phyloP scores from a whole-genome alignment of 2,888 invertebrate species.

The Mythimna lalbum region DNA sequence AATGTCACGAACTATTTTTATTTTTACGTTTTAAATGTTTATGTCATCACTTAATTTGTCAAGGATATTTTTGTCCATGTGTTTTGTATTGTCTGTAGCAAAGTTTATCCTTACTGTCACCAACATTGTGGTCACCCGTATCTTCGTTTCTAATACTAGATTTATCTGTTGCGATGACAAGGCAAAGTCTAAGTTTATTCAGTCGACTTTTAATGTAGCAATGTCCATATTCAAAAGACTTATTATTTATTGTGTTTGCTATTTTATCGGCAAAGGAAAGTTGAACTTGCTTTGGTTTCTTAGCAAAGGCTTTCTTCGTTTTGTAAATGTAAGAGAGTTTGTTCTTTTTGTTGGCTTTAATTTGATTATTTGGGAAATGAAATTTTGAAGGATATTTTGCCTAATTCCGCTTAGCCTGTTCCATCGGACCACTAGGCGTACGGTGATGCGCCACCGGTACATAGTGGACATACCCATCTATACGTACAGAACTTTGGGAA shows the following conservation, averaged over 20 bases:
- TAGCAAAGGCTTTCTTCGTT: slow-evolving; percentile 4
- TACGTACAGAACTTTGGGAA: too few species aligned
- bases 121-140: slow-evolving; percentile 34
- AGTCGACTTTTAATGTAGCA: slow-evolving; percentile 54
- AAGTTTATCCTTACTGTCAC: slow-evolving; percentile 1
- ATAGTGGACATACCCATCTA: too few species aligned
- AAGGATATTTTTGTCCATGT: neutral
- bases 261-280: slow-evolving; percentile 42
- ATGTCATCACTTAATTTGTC: slow-evolving; percentile 3
- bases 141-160: slow-evolving; percentile 57
- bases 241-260: slow-evolving; percentile 32
- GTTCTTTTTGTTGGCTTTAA: slow-evolving; percentile 17
- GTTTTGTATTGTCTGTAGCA: neutral
- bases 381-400: too few species aligned
- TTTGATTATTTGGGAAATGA: slow-evolving; percentile 6
- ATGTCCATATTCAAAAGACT: slow-evolving; percentile 37
- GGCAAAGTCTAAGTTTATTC: slow-evolving; percentile 54
- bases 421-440: too few species aligned
- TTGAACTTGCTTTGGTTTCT: slow-evolving; percentile 25
- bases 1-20: slow-evolving; percentile 21
- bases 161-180: slow-evolving; percentile 59
- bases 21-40: slow-evolving; percentile 10
- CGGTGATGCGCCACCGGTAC: too few species aligned
- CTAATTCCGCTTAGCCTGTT: too few species aligned
- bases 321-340: slow-evolving; percentile 6